Conservation (phyloP, 2,888 invertebrate genomes). For the Atethmia centrago region DNA sequence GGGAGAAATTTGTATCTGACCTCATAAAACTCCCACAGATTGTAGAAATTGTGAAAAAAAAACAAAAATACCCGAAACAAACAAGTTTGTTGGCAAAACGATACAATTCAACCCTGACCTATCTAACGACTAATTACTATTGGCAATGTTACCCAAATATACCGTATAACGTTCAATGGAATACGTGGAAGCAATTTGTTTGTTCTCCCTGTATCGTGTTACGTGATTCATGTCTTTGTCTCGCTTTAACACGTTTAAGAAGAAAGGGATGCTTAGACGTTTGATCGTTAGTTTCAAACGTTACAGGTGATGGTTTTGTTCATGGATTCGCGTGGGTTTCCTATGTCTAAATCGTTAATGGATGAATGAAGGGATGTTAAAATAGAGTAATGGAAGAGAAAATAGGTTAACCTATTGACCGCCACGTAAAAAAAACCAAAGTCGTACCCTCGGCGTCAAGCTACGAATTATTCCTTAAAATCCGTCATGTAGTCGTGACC, state of each 20-base stretch:
- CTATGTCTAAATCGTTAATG: slow-evolving; percentile 35
- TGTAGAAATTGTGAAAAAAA: slow-evolving; percentile 1
- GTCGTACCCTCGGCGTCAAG: no score
- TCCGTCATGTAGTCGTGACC: no score
- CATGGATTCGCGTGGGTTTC: slow-evolving; percentile 35
- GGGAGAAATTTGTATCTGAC: background rate
- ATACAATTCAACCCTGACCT: slow-evolving; percentile 80
- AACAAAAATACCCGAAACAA: slow-evolving; percentile 61
- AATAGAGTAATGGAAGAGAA: slow-evolving; percentile 5
- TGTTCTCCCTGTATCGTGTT: slow-evolving; percentile 60
- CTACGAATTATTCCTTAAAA: no score
- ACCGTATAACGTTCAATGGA: slow-evolving; percentile 59
- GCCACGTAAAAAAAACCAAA: no score
- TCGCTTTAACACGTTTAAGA: slow-evolving; percentile 20
- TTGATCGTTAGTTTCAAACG: slow-evolving; percentile 36
- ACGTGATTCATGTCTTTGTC: slow-evolving; percentile 38
- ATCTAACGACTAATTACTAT: slow-evolving; percentile 82
- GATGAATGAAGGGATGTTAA: slow-evolving; percentile 24
- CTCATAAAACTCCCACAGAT: background rate
- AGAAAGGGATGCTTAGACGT: slow-evolving; percentile 24
- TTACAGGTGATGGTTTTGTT: slow-evolving; percentile 37
- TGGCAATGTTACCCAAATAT: slow-evolving; percentile 77
- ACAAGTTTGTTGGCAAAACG: slow-evolving; percentile 76
- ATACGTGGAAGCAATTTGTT: slow-evolving; percentile 63
- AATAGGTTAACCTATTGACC: slow-evolving; percentile 5